Base-by-base conservation (phyloP, 2,113 vertebrate genomes). In the Crotalus horridus region DNA sequence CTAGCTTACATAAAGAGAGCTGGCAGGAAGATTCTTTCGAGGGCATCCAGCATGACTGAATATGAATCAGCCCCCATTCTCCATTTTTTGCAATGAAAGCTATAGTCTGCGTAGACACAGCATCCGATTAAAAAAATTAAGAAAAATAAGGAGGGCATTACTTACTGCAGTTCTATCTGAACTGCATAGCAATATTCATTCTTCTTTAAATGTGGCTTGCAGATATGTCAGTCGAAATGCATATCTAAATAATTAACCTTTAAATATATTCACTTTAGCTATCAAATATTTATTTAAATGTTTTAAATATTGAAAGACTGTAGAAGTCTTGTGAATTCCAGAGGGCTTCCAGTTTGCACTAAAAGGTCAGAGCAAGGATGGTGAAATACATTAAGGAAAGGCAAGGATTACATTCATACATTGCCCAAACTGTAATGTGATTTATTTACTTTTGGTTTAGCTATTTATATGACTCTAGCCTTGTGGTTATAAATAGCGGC, bases 91-190 rank as follows among this genome's bases (percentile, higher is more conserved):
- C 85, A 29, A 91, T 95, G 93, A 96, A 95, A 96, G 94, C 89
- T 94, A 89, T 88, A 74, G 85, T 85, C 89, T 59, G 89, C 93
- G 90, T 95, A 94, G 86, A 90, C 91, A 91, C 92, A 94, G 61
- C 94, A 94, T 94, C 86, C 88, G 92, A 81, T 96, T 96, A 96
- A 97, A 97, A 97, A 51, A 97, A 95, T 96, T 94, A 94, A 90
- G 24, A 92, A 95, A 92, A 94, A 95, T 92, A 91, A 93, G 95
- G 91, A 94, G 59, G 54, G 89, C 51, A 95, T 95, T 95, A 69
- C 93, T 89, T 26, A 87, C 95, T 94, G 90, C 91, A 94, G 88
- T 88, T 93, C 92, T 91, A 93, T 94, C 90, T 89, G 96, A 93
- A 85, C 43, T 93, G 90, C 92, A 92, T 91, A 93, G 58, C 87